Percentiles rank a stretch among this genome's conserved stretches.
phyloP scores from a whole-genome alignment of 2,888 invertebrate species.

The Macropis europaea region DNA sequence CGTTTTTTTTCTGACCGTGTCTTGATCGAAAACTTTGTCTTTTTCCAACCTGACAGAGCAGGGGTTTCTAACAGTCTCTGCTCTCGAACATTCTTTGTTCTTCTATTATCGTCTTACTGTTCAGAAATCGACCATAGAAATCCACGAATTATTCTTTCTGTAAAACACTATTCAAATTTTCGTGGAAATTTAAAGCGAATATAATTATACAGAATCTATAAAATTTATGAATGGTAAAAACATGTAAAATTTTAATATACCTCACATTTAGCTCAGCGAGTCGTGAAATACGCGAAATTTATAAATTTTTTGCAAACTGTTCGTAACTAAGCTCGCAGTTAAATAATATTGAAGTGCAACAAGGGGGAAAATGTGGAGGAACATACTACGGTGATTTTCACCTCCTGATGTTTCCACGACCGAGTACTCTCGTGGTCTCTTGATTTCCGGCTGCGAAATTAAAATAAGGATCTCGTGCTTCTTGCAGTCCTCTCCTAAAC shows the following conservation, averaged over 20 bases:
- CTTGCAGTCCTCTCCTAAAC: background rate
- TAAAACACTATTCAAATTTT: no score
- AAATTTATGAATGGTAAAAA: no score
- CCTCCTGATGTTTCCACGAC: slow-evolving; percentile 3
- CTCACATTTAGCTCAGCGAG: no score
- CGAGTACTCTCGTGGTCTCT: background rate
- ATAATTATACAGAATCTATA: no score
- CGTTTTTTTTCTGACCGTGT: background rate
- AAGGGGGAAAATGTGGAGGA: background rate
- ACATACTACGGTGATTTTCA: slow-evolving; percentile 11
- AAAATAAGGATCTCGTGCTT: slow-evolving; percentile 7
- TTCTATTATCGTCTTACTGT: background rate
- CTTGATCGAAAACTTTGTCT: background rate
- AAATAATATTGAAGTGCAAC: background rate
- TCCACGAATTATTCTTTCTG: no score
- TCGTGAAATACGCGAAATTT: background rate
- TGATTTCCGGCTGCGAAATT: slow-evolving; percentile 2
- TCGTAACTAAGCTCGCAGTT: background rate
- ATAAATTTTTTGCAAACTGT: background rate
- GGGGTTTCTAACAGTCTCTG: background rate
- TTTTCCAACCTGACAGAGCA: background rate
- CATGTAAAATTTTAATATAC: no score
- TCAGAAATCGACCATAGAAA: background rate
- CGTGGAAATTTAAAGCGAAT: no score
- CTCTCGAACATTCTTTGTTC: background rate